phyloP scores from a whole-genome alignment of 2,888 invertebrate species.

The Phaonia tiefii region DNA sequence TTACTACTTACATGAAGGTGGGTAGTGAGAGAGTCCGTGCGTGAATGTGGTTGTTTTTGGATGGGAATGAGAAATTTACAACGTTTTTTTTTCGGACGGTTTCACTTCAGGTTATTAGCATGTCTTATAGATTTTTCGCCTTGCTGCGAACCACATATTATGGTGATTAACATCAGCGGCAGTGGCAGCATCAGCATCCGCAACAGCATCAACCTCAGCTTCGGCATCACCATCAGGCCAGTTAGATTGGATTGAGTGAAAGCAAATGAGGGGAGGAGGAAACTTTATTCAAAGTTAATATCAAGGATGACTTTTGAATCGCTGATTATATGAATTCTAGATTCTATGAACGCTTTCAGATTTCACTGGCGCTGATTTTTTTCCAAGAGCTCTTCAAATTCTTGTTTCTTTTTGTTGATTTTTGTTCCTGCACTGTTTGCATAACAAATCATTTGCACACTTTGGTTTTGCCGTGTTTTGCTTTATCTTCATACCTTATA shows the following conservation, averaged over 20 bases:
- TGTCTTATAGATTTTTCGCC: background rate
- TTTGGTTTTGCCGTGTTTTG: constrained; percentile 12
- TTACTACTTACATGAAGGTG: constrained; percentile 75
- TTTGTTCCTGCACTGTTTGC: constrained; percentile 5
- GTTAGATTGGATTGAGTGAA: too few relatives aligned
- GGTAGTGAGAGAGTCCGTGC: too few relatives aligned
- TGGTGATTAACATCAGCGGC: background rate
- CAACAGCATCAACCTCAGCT: too few relatives aligned
- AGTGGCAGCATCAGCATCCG: too few relatives aligned
- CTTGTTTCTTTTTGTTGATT: background rate
- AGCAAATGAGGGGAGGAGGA: too few relatives aligned
- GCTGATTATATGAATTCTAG: too few relatives aligned
- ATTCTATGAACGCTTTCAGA: background rate
- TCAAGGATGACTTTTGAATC: background rate
- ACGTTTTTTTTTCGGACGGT: too few relatives aligned
- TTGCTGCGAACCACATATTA: background rate
- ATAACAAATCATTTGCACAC: constrained; percentile 26
- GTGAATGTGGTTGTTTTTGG: too few relatives aligned
- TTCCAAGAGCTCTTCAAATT: background rate
- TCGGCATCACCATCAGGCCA: too few relatives aligned
- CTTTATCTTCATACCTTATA: constrained; percentile 1
- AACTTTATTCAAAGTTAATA: constrained; percentile 14
- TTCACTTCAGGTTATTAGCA: background rate
- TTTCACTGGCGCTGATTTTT: background rate
- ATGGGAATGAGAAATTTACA: background rate